These are phyloP conservation scores for Dinocampus coccinellae DNA, from an alignment of 2,888 invertebrate genomes.

Conservation along the genomic window DNA sequence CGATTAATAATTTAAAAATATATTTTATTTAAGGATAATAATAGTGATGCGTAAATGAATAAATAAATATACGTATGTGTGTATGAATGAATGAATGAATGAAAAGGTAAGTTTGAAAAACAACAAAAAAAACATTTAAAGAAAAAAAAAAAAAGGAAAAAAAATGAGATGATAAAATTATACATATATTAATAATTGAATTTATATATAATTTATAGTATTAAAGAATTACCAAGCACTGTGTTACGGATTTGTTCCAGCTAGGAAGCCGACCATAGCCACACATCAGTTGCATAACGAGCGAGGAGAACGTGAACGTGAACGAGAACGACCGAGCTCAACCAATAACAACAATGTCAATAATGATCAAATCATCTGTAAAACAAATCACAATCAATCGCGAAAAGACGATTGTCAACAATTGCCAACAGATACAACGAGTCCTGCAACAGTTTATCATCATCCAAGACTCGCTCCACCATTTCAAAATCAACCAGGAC, in stretches of 20 bases:
- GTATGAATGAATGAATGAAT: slow-evolving; percentile 1
- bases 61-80: neutral
- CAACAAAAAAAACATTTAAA: neutral
- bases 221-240: slow-evolving; percentile 67
- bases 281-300: slow-evolving; percentile 70
- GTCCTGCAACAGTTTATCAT: slow-evolving; percentile 51
- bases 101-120: slow-evolving; percentile 17
- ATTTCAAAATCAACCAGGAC: slow-evolving; percentile 54
- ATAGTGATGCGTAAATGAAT: slow-evolving; percentile 17
- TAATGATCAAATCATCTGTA: slow-evolving; percentile 42
- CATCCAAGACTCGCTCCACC: slow-evolving; percentile 55
- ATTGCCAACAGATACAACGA: slow-evolving; percentile 35
- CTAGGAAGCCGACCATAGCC: slow-evolving; percentile 75
- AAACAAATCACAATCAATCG: slow-evolving; percentile 51
- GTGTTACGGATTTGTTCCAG: slow-evolving; percentile 73
- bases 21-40: slow-evolving; percentile 19
- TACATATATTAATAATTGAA: neutral
- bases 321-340: slow-evolving; percentile 61
- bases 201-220: slow-evolving; percentile 45
- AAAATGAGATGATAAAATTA: neutral
- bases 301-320: slow-evolving; percentile 70
- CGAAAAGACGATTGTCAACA: slow-evolving; percentile 57
- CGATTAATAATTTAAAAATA: slow-evolving; percentile 39
- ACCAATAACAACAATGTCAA: slow-evolving; percentile 34
- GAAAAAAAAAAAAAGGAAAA: neutral